Evolutionary conservation across 2,888 invertebrate species (phyloP), one percentile per base, ranked within the genome.

Genomic region (Leptothorax acervorum): DNA sequence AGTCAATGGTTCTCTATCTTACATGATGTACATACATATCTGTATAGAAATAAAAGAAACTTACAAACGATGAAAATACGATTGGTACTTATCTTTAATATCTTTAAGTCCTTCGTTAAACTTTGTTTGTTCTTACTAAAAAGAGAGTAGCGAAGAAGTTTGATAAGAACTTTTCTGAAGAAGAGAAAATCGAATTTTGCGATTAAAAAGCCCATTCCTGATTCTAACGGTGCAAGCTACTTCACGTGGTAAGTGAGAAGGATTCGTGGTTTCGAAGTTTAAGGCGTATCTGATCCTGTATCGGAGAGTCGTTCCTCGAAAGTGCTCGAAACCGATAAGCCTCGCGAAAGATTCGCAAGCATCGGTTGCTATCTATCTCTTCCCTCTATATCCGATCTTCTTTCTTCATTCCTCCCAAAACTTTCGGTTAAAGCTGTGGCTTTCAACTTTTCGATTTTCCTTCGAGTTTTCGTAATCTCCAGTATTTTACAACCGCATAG

Each of bases 211-310:
- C 39, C 48, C 42, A 62, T 81, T 81, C 8, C 74, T 74, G 74
- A 74, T 73, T 60, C 12, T 39, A 48, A 60, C 60, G 60, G 74
- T 18, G 74, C 60, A 53, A 74, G 74, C 74, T 73, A 73, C 60
- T 74, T 73, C 60, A n/a, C 76, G 74, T 55, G 48, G 79, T 60
- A 73, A 81, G 79, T 60, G 79, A 81, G 79, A 81, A 73, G 79
- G 79, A 73, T 81, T 60, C 74, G 79, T 60, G 79, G 74, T 60
- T 73, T 81, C 57, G 12, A 81, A 81, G 79, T 81, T 81, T 81
- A 74, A 74, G 74, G 79, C 60, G 57, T 60, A 60, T 73, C 60
- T 51, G 74, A 81, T 60, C 79, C 74, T 81, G 79, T 74, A 81
- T 81, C 79, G 79, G 39, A 18, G 78, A 78, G 57, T 81, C 73